Base-by-base conservation (phyloP, 2,797 vertebrate genomes). In the Xiphophorus birchmanni region DNA sequence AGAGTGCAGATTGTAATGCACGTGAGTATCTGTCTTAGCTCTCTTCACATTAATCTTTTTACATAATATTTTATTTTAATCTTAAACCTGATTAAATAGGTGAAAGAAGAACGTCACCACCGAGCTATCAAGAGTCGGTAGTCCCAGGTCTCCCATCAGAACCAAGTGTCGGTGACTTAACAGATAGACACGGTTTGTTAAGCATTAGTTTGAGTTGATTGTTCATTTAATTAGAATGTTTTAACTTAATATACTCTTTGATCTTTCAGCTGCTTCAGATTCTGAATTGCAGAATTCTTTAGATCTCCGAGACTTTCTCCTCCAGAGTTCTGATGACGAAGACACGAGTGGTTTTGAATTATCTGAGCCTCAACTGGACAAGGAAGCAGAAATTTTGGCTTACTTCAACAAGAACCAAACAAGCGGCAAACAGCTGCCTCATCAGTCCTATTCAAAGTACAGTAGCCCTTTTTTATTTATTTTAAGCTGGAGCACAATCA, bases 301-400 rank as follows among this genome's bases (percentile, higher is more conserved):
- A 82, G 93, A 93, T 42, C 84, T 96, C 54, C 81, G 9, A 12
- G 88, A 96, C 76, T 96, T 96, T 77, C 95, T 97, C 11, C 92
- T 94, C 23, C 93, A 92, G 82, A 92, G 85, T 82, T 94, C 94
- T 26, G 95, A 96, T 75, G 91, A 90, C 40, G 95, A 95, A 60
- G 92, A 95, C 1, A 1, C 23, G 1, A 87, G 80, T 52, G 45
- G 26, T 17, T 78, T 87, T 74, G 92, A 95, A 74, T 81, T 91
- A 56, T 86, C 88, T 35, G 88, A 91, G 80, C 86, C 87, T 78
- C 92, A 89, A 32, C 80, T 93, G 40, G 93, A 96, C 60, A 91
- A 93, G 17, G 96, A 96, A 86, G 93, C 89, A 67, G 91, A 94
- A 86, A 75, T 93, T 11, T 89, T 96, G 93, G 90, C 93, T 37